These are phyloP conservation scores for Phenacoccus solenopsis DNA, from an alignment of 1,140 invertebrate species.

Conservation along the genomic window DNA sequence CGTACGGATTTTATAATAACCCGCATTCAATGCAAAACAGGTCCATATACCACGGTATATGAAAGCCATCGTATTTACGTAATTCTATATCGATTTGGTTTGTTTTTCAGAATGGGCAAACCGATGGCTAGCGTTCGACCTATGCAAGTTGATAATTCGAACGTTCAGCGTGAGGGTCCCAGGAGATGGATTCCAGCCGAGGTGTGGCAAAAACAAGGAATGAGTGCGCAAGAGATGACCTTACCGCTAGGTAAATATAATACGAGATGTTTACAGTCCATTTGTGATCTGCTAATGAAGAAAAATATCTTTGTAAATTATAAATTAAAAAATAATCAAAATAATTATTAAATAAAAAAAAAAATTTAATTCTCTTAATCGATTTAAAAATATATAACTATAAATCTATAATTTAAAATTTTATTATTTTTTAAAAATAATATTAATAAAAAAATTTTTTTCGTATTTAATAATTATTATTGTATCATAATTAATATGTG, in stretches of 20 bases:
- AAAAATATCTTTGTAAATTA: too few species aligned
- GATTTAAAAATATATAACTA: too few species aligned
- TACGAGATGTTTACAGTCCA: too few species aligned
- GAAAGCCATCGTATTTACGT: not conserved
- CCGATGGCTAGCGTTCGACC: constrained; percentile 42
- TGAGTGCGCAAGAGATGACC: constrained; percentile 88
- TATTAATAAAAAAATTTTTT: too few species aligned
- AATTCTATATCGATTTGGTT: not conserved
- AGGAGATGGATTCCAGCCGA: constrained; percentile 71
- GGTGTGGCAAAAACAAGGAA: constrained; percentile 79
- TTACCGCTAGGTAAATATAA: constrained; percentile 59
- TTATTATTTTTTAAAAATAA: too few species aligned
- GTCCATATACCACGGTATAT: not conserved
- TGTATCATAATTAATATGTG: too few species aligned
- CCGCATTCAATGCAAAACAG: constrained; percentile 21
- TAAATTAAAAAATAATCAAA: too few species aligned
- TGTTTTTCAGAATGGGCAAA: constrained; percentile 31
- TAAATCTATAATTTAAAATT: too few species aligned
- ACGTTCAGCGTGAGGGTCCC: constrained; percentile 25
- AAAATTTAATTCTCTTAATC: too few species aligned
- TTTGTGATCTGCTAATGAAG: too few species aligned
- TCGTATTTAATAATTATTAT: too few species aligned
- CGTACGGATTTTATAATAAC: constrained; percentile 23
- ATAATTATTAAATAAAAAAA: too few species aligned
- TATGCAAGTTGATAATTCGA: constrained; percentile 36